Evolutionary conservation across 2,888 invertebrate species (phyloP), one percentile per base, ranked within the genome.

Genomic region (Troides aeacus): DNA sequence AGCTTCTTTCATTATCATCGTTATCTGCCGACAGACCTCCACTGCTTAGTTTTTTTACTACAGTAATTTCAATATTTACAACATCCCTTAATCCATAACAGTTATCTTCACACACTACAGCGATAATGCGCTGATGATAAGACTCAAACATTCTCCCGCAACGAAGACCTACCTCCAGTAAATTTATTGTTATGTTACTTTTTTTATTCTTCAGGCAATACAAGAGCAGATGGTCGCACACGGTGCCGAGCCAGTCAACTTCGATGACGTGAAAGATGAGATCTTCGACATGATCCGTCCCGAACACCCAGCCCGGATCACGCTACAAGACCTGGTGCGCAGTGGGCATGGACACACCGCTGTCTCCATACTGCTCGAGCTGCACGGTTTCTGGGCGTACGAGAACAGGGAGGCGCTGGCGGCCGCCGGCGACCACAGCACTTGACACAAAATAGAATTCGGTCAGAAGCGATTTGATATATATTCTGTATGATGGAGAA

Each of bases 281-380:
- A 97, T 99, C 76, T 99, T 98, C 92, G 99, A 99, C 90, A 99
- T 99, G 99, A 97, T 99, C 1, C 96, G 97, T 73, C 98, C 99
- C 0, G 94, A 94, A 71, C 95, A 98, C 86, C 96, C 97, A 0
- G 93, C 95, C 15, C 94, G 95, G 83, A 98, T 99, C 75, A 98
- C 98, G 0, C 89, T 98, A 4, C 95, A 95, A 77, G 99, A 99
- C 92, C 93, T 99, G 67, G 93, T 97, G 63, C 93, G 80, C 78
- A 97, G 98, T 88, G 98, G 98, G 0, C 98, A 98, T 87, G 99
- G 98, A 0, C 98, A 98, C 80, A 98, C 97, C 0, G 97, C 99
- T 71, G 95, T 98, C 57, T 98, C 97, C 79, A 98, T 99, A 84
- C 93, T 99, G 70, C 96, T 98, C 75, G 99, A 99, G 89, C 95